Percentiles rank a stretch among this genome's conserved stretches.
These are phyloP conservation scores for Anas platyrhynchos DNA, from an alignment of 2,113 vertebrate species.

Conservation along the genomic window DNA sequence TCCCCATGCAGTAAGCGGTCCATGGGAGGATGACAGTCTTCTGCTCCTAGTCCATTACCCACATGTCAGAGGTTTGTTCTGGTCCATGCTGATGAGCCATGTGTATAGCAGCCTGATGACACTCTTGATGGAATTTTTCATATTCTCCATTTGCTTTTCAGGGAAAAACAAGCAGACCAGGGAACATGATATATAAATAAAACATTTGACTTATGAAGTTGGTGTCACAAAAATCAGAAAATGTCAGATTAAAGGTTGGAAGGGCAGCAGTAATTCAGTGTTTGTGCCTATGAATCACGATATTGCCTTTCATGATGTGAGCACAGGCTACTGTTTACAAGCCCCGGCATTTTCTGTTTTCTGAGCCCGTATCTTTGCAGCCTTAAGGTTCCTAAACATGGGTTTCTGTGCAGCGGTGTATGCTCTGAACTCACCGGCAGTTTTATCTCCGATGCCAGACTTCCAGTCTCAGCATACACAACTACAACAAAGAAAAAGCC, in stretches of 20 bases:
- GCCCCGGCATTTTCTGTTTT: neutral
- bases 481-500: neutral
- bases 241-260: conserved; percentile 5
- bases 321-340: neutral
- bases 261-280: conserved; percentile 9
- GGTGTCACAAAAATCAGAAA: neutral
- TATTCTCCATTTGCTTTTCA: neutral
- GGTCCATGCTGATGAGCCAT: neutral
- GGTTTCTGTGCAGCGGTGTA: neutral
- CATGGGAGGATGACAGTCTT: neutral
- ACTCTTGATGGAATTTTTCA: neutral
- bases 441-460: conserved; percentile 33
- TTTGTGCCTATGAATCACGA: neutral
- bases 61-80: neutral
- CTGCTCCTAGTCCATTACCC: neutral
- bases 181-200: neutral
- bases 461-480: neutral
- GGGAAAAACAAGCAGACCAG: neutral
- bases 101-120: neutral
- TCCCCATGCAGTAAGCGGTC: neutral
- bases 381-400: neutral
- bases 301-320: neutral
- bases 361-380: conserved; percentile 4
- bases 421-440: neutral
- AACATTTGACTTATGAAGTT: neutral